A percentile compares a stretch with the other conserved stretches of the same genome.
Evolutionary conservation across 2,888 invertebrate species (phyloP).

Genomic region (Pachycephus smyrnensis): DNA sequence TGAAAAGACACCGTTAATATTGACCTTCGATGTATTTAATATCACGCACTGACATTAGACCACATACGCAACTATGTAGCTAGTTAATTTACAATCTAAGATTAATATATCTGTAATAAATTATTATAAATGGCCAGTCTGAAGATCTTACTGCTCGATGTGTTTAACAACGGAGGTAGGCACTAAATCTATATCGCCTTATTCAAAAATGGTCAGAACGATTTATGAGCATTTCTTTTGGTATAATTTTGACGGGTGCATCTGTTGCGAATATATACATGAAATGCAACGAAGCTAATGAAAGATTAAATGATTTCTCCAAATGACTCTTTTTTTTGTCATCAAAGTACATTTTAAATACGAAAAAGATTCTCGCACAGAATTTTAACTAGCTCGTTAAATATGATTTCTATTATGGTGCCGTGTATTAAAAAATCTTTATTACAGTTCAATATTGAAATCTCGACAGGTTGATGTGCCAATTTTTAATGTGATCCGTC

Average conservation of each 20-base stretch:
- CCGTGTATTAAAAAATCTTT: not conserved
- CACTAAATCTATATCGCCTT: not conserved
- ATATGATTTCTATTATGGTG: not conserved
- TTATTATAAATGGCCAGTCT: slow-evolving; percentile 47
- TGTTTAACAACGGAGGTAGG: slow-evolving; percentile 5
- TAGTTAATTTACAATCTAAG: slow-evolving; percentile 57
- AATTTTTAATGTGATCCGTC: not conserved
- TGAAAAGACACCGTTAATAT: not conserved
- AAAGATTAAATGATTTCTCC: not conserved
- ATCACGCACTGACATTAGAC: slow-evolving; percentile 24
- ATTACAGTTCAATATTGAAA: not conserved
- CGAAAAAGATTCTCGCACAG: not conserved
- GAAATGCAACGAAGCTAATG: not conserved
- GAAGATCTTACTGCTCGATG: slow-evolving; percentile 14
- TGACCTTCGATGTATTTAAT: slow-evolving; percentile 15
- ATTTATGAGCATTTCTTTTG: not conserved
- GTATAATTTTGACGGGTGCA: not conserved
- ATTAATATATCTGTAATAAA: slow-evolving; percentile 58
- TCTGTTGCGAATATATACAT: not conserved
- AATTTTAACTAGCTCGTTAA: not conserved
- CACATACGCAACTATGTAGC: slow-evolving; percentile 36
- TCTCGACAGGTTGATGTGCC: not conserved
- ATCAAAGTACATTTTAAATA: not conserved
- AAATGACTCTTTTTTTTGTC: not conserved
- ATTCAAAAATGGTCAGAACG: not conserved